Percentiles rank a stretch among this genome's conserved stretches.
Conservation (phyloP, 2,113 vertebrate genomes). For the Aegotheles bennettii region DNA sequence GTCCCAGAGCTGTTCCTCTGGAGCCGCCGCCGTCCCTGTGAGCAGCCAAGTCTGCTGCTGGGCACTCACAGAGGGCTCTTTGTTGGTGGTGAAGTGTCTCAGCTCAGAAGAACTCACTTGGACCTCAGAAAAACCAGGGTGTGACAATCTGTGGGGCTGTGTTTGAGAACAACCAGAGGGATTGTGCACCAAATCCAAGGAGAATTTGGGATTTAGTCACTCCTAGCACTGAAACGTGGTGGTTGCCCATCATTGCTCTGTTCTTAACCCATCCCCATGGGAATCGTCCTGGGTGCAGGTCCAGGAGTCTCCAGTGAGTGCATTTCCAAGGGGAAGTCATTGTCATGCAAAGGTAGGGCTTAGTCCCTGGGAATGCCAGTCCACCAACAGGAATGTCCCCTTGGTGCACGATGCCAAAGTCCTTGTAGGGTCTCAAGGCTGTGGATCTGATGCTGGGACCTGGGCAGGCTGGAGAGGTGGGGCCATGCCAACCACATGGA, state of each 20-base stretch:
- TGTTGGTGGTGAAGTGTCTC: background rate
- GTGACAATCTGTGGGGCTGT: background rate
- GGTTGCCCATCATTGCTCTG: rapidly evolving
- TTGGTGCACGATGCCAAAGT: background rate
- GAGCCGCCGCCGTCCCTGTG: background rate
- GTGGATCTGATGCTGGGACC: no score
- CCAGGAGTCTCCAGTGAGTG: background rate
- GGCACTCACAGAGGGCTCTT: background rate
- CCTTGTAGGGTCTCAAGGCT: background rate
- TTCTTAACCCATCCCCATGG: background rate
- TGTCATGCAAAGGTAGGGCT: background rate
- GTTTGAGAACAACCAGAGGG: background rate
- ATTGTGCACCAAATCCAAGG: background rate
- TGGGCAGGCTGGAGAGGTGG: no score
- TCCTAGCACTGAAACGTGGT: background rate
- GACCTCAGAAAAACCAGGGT: background rate
- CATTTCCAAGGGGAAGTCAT: background rate
- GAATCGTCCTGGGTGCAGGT: background rate
- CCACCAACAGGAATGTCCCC: rapidly evolving
- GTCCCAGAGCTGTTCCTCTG: background rate
- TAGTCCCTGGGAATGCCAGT: background rate
- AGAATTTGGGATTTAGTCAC: no score
- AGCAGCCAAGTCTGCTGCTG: background rate
- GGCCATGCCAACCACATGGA: no score
- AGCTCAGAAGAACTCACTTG: background rate